phyloP scores from a whole-genome alignment of 1,140 invertebrate species.

The Spodoptera frugiperda region DNA sequence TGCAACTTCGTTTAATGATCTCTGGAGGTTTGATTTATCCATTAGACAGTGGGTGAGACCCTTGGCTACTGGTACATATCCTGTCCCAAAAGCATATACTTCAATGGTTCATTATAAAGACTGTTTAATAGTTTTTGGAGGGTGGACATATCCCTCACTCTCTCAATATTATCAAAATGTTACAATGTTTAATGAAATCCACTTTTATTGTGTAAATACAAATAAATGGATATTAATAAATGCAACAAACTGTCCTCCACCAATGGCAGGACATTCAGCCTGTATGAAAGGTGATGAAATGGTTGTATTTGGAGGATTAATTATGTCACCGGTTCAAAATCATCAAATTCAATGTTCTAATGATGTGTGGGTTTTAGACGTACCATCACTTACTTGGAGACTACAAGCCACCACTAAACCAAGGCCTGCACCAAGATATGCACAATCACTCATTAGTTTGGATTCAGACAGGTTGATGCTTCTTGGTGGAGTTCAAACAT shows the following conservation, averaged over 20 bases:
- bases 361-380: slow-evolving; percentile 96
- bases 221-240: slow-evolving; percentile 95
- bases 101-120: slow-evolving; percentile 95
- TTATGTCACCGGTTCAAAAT: slow-evolving; percentile 79
- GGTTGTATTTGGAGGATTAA: slow-evolving; percentile 95
- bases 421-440: slow-evolving; percentile 94
- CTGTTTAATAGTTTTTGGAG: slow-evolving; percentile 96
- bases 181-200: slow-evolving; percentile 96
- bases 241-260: slow-evolving; percentile 89
- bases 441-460: slow-evolving; percentile 94
- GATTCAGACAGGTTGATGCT: slow-evolving; percentile 91
- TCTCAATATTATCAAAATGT: slow-evolving; percentile 96
- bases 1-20: slow-evolving; percentile 98
- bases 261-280: slow-evolving; percentile 97
- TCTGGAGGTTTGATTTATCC: slow-evolving; percentile 97
- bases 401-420: slow-evolving; percentile 89
- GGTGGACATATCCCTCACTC: slow-evolving; percentile 97
- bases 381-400: slow-evolving; percentile 92
- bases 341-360: slow-evolving; percentile 90
- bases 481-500: slow-evolving; percentile 89
- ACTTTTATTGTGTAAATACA: slow-evolving; percentile 93
- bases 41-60: slow-evolving; percentile 93
- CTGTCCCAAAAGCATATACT: slow-evolving; percentile 98
- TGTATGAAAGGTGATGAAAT: slow-evolving; percentile 94
- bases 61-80: slow-evolving; percentile 94